A percentile compares a stretch with the other conserved stretches of the same genome.
phyloP scores from a whole-genome alignment of 2,888 invertebrate species.

The Eilema caniola region DNA sequence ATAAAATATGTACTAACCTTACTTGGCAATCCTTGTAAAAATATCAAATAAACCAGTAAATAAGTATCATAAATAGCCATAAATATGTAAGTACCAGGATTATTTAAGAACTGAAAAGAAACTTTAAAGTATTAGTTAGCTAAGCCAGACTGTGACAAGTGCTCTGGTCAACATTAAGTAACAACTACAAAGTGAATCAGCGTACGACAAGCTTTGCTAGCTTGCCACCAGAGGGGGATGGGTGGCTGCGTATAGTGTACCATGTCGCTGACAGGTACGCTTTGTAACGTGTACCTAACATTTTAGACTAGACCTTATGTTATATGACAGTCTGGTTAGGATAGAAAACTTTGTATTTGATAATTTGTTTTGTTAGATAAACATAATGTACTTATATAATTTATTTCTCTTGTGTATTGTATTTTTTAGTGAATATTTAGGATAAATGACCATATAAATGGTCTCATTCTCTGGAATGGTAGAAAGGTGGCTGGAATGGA shows the following conservation, averaged over 20 bases:
- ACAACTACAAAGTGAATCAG: constrained; percentile 47
- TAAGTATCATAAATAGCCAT: too few species aligned
- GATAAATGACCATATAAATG: too few species aligned
- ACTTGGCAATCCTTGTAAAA: too few species aligned
- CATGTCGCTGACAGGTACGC: constrained; percentile 49
- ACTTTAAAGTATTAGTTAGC: constrained; percentile 4
- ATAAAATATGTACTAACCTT: too few species aligned
- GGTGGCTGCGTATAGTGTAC: constrained; percentile 31
- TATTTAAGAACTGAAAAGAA: neutral
- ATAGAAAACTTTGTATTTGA: neutral
- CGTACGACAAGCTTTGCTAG: constrained; percentile 45
- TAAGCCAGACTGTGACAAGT: constrained; percentile 18
- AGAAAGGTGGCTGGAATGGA: too few species aligned
- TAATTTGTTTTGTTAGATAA: neutral
- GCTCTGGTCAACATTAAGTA: constrained; percentile 44
- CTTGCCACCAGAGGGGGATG: constrained; percentile 34
- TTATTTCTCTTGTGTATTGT: neutral
- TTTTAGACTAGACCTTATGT: neutral
- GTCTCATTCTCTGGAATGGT: too few species aligned
- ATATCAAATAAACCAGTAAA: too few species aligned
- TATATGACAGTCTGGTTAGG: neutral
- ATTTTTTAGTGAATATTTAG: neutral
- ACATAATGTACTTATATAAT: too few species aligned
- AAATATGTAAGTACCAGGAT: neutral
- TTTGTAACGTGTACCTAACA: constrained; percentile 21